A percentile compares a stretch with the other conserved stretches of the same genome.
Conservation (phyloP, 2,888 invertebrate genomes). For the Eilema depressum region DNA sequence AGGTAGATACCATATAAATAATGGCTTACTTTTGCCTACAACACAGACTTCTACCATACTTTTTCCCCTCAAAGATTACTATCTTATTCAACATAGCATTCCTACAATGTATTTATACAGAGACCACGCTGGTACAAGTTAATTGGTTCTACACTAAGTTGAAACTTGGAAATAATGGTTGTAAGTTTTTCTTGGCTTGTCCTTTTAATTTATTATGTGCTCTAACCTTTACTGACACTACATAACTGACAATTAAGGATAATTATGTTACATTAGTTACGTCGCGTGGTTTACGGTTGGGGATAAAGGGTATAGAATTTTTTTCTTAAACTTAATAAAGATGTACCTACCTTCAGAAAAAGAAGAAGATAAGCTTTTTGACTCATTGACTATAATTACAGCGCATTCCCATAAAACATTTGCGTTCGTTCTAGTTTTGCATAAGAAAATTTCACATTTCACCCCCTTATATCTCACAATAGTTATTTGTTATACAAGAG, state of each 20-base stretch:
- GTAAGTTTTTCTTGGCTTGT: not conserved
- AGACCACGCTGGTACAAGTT: not conserved
- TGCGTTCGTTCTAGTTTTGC: too few relatives aligned
- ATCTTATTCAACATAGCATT: not conserved
- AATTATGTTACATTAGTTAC: not conserved
- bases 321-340: not conserved
- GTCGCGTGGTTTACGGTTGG: not conserved
- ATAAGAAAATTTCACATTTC: too few relatives aligned
- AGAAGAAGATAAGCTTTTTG: too few relatives aligned
- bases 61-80: not conserved
- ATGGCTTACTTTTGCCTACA: not conserved
- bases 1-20: too few relatives aligned
- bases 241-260: not conserved
- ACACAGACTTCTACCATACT: not conserved
- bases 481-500: too few relatives aligned
- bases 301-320: not conserved
- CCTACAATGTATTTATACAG: not conserved
- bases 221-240: constrained; percentile 2
- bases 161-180: not conserved
- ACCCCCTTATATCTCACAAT: too few relatives aligned
- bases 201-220: not conserved
- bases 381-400: too few relatives aligned
- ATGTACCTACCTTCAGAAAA: too few relatives aligned
- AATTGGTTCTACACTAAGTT: not conserved
- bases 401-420: too few relatives aligned